Evolutionary conservation across 2,797 vertebrate genomes (phyloP).

Genomic region (Sebastiscus tertius): DNA sequence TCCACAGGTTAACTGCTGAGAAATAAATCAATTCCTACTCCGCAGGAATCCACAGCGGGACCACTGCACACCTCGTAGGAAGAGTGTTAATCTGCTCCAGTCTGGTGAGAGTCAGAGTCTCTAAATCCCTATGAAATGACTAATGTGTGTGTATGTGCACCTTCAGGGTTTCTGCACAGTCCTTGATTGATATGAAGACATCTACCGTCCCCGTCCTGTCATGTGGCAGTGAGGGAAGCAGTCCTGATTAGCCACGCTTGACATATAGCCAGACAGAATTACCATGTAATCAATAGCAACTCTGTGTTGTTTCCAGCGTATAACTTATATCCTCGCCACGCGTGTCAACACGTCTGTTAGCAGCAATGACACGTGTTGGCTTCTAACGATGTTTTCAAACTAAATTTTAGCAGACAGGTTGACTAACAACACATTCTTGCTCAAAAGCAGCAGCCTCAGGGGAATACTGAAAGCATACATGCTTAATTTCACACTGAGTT

Average conservation of each 20-base stretch:
- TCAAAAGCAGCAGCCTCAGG: conserved; percentile 2
- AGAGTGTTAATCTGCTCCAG: neutral
- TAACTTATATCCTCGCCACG: neutral
- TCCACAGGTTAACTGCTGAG: neutral
- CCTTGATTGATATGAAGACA: conserved; percentile 11
- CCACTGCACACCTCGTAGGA: neutral
- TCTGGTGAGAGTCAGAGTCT: neutral
- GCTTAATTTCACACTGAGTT: neutral
- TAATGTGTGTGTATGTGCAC: neutral
- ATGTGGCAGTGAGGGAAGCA: conserved; percentile 16
- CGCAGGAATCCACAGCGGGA: neutral
- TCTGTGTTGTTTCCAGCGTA: conserved; percentile 24
- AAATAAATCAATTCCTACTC: neutral
- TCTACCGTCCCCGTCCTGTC: conserved; percentile 8
- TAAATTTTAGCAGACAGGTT: neutral
- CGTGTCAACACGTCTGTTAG: neutral
- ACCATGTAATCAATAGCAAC: conserved; percentile 56
- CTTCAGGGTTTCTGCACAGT: neutral
- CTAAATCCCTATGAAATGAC: conserved; percentile 11
- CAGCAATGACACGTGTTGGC: neutral
- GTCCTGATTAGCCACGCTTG: conserved; percentile 37
- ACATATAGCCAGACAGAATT: conserved; percentile 32
- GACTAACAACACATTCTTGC: conserved; percentile 21
- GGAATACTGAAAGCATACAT: neutral
- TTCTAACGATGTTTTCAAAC: neutral